phyloP scores from a whole-genome alignment of 2,797 vertebrate genomes.

The Petrocephalus schoutedeni region DNA sequence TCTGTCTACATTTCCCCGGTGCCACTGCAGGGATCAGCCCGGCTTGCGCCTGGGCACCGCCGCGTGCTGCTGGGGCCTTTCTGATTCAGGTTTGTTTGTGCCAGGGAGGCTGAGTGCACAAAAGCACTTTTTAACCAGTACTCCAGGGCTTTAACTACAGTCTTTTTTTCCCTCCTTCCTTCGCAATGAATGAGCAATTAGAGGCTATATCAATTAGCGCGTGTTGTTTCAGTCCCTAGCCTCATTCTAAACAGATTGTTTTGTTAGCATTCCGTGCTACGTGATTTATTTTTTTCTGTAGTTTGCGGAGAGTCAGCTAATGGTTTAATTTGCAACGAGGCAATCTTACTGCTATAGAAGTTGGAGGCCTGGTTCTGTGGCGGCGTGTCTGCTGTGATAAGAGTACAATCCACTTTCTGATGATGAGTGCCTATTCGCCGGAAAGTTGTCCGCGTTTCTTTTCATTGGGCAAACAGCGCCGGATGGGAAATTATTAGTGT shows the following conservation, averaged over 20 bases:
- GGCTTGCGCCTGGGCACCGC: neutral
- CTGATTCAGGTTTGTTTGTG: neutral
- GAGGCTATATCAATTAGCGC: constrained; percentile 14
- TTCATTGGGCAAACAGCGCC: neutral
- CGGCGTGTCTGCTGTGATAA: constrained; percentile 40
- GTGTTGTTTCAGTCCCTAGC: neutral
- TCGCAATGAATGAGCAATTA: neutral
- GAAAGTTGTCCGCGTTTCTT: constrained; percentile 12
- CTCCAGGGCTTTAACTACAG: neutral
- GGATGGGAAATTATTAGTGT: neutral
- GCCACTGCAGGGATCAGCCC: neutral
- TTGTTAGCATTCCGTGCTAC: neutral
- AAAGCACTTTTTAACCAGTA: neutral
- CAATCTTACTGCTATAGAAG: constrained; percentile 10
- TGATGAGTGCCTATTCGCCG: constrained; percentile 25
- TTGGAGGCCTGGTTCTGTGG: constrained; percentile 40
- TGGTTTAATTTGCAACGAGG: constrained; percentile 13
- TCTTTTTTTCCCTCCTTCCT: neutral
- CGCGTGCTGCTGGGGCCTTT: neutral
- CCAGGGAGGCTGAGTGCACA: neutral
- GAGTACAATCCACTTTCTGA: constrained; percentile 33
- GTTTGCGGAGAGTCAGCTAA: constrained; percentile 9
- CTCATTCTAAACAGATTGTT: constrained; percentile 9
- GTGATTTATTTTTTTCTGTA: neutral
- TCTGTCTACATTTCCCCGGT: neutral